Percentiles rank a stretch among this genome's conserved stretches.
phyloP scores from a whole-genome alignment of 2,888 invertebrate species.

The Baccha elongata region DNA sequence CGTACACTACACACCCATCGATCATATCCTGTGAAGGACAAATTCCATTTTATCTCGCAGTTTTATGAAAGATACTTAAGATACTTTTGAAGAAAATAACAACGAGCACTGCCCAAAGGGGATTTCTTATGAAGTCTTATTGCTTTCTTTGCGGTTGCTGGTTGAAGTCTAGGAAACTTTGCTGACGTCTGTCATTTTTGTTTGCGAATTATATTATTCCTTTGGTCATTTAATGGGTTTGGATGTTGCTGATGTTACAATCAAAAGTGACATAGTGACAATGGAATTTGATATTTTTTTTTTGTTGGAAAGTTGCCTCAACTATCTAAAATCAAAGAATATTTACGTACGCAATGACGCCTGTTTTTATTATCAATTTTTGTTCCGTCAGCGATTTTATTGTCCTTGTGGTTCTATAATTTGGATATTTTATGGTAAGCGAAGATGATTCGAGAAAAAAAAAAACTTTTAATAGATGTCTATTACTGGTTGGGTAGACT shows the following conservation, averaged over 20 bases:
- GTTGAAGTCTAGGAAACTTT: neutral
- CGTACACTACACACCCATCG: slow-evolving; percentile 19
- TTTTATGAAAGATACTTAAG: neutral
- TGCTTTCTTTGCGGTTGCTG: neutral
- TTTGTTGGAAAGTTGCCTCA: neutral
- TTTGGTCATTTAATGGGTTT: slow-evolving; percentile 10
- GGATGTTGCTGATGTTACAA: neutral
- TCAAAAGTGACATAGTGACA: slow-evolving; percentile 11
- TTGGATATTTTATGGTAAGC: slow-evolving; percentile 31
- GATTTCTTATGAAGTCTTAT: neutral
- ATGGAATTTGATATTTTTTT: slow-evolving; percentile 17
- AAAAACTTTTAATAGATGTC: slow-evolving; percentile 19
- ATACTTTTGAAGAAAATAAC: slow-evolving; percentile 14
- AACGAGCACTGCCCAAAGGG: neutral
- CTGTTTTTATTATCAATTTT: slow-evolving; percentile 24
- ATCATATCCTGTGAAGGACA: slow-evolving; percentile 49
- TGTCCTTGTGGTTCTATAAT: slow-evolving; percentile 34
- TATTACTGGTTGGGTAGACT: slow-evolving; percentile 5
- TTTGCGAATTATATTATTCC: neutral
- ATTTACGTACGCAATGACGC: neutral
- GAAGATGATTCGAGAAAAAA: neutral
- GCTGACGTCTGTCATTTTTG: neutral
- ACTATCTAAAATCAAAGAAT: neutral
- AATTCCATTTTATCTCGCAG: slow-evolving; percentile 33
- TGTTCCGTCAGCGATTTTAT: slow-evolving; percentile 31